These are phyloP conservation scores for Syngnathus rostellatus DNA, from an alignment of 2,797 vertebrate species.

Conservation along the genomic window DNA sequence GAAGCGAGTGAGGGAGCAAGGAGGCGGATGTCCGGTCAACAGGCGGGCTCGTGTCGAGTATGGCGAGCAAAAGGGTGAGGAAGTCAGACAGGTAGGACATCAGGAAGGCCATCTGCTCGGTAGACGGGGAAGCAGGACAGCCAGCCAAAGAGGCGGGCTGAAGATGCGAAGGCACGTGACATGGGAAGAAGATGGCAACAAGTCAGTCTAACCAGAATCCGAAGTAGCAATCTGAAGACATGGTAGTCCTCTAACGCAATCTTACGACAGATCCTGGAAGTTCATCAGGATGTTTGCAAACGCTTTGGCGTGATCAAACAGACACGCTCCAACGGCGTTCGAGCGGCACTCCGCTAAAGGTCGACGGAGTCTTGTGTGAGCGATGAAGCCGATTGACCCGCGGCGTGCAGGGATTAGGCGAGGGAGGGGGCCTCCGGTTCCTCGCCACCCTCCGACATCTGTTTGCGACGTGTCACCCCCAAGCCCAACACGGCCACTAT, in stretches of 20 bases:
- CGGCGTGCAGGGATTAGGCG: constrained; percentile 8
- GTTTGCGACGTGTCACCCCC: constrained; percentile 57
- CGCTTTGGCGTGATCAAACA: constrained; percentile 37
- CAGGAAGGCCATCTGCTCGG: not conserved
- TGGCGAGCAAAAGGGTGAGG: not conserved
- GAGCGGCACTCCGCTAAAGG: constrained; percentile 49
- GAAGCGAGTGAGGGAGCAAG: not conserved
- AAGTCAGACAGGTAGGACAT: not conserved
- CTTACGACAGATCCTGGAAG: constrained; percentile 29
- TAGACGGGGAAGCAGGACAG: not conserved
- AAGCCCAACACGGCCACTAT: constrained; percentile 58
- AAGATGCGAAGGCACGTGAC: not conserved
- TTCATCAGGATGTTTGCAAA: constrained; percentile 62
- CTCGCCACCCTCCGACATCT: constrained; percentile 58
- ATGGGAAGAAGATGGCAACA: not conserved
- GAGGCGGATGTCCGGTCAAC: not conserved
- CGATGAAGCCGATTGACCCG: constrained; percentile 59
- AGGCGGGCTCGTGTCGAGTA: not conserved
- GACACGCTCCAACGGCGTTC: constrained; percentile 31
- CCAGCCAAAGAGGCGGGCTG: not conserved
- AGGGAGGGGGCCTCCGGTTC: constrained; percentile 15
- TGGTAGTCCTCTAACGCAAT: not conserved
- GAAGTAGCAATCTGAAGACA: not conserved
- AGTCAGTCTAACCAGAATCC: not conserved
- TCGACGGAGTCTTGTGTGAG: constrained; percentile 59